Evolutionary conservation across 2,113 vertebrate genomes (phyloP).

Genomic region (Orientallactaga bullata): DNA sequence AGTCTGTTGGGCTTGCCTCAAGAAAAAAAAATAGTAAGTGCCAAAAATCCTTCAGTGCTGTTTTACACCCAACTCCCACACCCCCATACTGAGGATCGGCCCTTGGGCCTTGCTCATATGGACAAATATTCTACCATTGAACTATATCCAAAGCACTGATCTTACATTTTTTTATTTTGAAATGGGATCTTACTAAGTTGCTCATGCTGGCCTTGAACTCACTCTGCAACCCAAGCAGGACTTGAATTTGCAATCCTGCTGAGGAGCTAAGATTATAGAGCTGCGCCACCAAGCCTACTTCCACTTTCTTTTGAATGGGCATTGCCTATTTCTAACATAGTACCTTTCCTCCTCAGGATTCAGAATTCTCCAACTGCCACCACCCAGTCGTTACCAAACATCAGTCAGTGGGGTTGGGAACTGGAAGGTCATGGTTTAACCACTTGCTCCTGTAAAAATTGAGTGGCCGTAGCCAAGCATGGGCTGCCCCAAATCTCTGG

Average conservation of each 20-base stretch:
- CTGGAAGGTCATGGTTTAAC: background rate
- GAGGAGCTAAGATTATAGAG: background rate
- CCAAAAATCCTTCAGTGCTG: background rate
- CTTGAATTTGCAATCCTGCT: background rate
- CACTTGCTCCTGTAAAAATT: background rate
- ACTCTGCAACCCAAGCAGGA: background rate
- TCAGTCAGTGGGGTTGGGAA: background rate
- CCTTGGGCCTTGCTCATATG: background rate
- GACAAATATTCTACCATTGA: background rate
- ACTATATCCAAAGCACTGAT: too few species aligned
- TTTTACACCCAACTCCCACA: background rate
- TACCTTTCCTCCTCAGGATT: background rate
- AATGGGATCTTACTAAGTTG: background rate
- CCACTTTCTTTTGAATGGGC: background rate
- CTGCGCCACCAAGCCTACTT: background rate
- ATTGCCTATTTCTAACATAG: background rate
- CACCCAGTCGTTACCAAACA: background rate
- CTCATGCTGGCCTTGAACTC: background rate
- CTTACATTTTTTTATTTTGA: background rate
- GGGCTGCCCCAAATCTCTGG: fast-evolving
- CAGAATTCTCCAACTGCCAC: background rate
- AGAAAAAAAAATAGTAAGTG: background rate
- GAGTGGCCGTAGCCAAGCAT: too few species aligned
- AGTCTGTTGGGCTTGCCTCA: too few species aligned
- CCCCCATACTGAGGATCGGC: too few species aligned